Conservation (phyloP, 2,113 vertebrate genomes). For the Daphoenositta chrysoptera region DNA sequence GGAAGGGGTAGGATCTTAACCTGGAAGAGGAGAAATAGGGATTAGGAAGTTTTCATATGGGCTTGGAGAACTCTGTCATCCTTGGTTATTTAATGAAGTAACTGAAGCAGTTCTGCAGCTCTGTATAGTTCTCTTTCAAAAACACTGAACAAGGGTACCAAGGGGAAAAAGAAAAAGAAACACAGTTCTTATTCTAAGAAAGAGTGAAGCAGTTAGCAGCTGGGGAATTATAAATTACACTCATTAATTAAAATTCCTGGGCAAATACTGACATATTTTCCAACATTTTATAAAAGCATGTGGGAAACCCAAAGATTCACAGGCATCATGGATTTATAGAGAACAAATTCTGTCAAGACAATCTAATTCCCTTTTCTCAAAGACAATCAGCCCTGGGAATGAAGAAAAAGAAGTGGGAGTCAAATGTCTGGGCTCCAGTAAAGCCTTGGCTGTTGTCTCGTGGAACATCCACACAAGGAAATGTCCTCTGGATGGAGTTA, state of each 20-base stretch:
- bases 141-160: background rate
- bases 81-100: background rate
- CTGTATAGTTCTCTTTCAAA: background rate
- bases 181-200: background rate
- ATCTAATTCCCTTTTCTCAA: background rate
- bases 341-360: background rate
- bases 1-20: background rate
- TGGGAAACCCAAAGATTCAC: background rate
- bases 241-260: background rate
- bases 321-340: background rate
- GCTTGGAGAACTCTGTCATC: background rate
- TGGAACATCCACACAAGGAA: background rate
- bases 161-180: background rate
- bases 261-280: background rate
- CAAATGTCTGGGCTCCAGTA: background rate
- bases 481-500: background rate
- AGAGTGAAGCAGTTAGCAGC: background rate
- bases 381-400: background rate
- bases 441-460: background rate
- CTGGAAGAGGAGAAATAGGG: background rate
- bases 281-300: background rate
- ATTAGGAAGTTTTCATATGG: background rate
- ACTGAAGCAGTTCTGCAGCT: background rate
- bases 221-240: background rate
- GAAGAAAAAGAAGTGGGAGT: background rate